Evolutionary conservation across 2,797 vertebrate species (phyloP), one percentile per base, ranked within the genome.

Genomic region (Crocodylus rhombifer): DNA sequence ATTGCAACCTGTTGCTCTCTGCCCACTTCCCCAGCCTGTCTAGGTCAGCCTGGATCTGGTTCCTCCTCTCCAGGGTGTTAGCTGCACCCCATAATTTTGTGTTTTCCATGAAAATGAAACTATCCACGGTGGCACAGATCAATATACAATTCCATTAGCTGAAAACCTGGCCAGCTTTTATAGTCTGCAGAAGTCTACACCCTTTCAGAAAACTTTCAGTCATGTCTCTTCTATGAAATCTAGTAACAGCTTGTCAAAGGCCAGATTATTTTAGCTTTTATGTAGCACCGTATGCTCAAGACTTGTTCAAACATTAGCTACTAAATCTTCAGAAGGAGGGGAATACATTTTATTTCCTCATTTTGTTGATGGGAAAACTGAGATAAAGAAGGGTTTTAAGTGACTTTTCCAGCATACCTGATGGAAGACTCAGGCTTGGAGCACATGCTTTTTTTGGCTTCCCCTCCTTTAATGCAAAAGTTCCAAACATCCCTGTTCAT

Each of bases 101-200:
- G 42, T 51, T 10, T 1, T 51, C 42, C 10, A 67, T 82, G 86
- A 95, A 92, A 56, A 69, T 61, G 64, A 4, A 25, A 57, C 36
- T 36, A 11, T 81, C 79, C 30, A 64, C 7, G 28, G 51, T 4
- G 75, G 23, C 80, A 84, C 20, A 15, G 23, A 10, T 7, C 18
- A 76, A 8, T 84, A 55, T 3, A 51, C 42, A 36, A 23, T 36
- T 81, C 80, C 84, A 62, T 79, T 85, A 88, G 87, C 63, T 88
- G 60, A 84, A 60, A 77, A 86, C 21, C 25, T 69, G 80, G 92
- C 73, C 74, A 82, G 77, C 18, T 74, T 91, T 74, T 90, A 64
- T 56, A 88, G 28, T 69, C 30, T 17, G 42, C 55, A 85, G 81
- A 73, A 77, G 80, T 77, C 63, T 42, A 23, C 42, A 51, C 42